phyloP scores from a whole-genome alignment of 2,113 vertebrate genomes.

The Bucco capensis region DNA sequence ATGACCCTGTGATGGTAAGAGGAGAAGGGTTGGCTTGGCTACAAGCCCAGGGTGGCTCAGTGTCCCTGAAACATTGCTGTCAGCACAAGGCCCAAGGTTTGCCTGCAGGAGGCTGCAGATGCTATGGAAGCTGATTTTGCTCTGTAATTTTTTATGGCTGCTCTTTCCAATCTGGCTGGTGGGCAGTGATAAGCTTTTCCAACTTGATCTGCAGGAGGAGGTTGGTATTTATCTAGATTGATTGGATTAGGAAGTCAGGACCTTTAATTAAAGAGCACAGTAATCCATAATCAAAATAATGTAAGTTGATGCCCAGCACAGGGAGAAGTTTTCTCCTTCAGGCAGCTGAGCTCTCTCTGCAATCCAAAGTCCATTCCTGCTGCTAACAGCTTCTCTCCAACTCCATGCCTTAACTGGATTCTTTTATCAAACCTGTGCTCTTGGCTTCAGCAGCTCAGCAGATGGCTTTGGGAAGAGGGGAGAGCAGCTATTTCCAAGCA shows the following conservation, averaged over 20 bases:
- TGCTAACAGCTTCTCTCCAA: not conserved
- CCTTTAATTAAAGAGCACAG: slow-evolving; percentile 1
- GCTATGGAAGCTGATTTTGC: not conserved
- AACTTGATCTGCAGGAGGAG: not conserved
- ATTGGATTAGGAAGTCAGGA: slow-evolving; percentile 27
- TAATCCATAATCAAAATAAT: slow-evolving; percentile 8
- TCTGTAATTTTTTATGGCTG: slow-evolving; percentile 5
- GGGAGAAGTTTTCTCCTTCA: not conserved
- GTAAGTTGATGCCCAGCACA: not conserved
- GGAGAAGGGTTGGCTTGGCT: not conserved
- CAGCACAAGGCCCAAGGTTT: too few relatives aligned
- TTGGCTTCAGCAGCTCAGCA: not conserved
- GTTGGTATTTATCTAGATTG: slow-evolving; percentile 39
- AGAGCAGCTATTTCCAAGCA: not conserved
- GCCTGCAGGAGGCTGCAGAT: too few relatives aligned
- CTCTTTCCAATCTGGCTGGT: slow-evolving; percentile 6
- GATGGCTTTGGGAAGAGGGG: not conserved
- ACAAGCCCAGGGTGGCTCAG: not conserved
- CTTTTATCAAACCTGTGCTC: not conserved
- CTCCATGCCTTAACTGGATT: not conserved
- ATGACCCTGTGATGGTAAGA: not conserved
- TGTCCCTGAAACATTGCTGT: not conserved
- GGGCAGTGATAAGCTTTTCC: slow-evolving; percentile 20
- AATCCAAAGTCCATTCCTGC: not conserved
- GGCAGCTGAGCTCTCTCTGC: not conserved